phyloP scores from a whole-genome alignment of 2,888 invertebrate species.

The Thelaira solivaga region DNA sequence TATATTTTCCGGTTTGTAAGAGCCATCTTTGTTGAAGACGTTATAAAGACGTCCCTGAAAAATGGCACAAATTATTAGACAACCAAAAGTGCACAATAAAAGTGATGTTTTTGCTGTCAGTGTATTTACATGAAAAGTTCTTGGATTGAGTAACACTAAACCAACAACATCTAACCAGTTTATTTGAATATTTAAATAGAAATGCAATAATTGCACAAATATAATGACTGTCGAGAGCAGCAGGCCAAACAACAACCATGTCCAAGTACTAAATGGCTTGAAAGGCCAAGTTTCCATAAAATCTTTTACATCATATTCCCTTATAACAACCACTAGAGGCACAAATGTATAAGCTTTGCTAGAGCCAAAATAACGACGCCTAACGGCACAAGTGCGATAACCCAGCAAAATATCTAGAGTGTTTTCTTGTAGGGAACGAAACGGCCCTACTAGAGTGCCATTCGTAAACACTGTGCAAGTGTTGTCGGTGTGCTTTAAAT shows the following conservation, averaged over 20 bases:
- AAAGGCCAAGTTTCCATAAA: slow-evolving; percentile 22
- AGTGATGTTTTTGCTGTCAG: not conserved
- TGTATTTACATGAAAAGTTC: not conserved
- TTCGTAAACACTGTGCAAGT: slow-evolving; percentile 2
- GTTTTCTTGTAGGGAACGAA: slow-evolving; percentile 4
- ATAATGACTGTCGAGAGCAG: not conserved
- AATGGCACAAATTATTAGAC: slow-evolving; percentile 24
- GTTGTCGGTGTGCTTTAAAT: not conserved
- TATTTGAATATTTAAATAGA: not conserved
- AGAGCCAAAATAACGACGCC: slow-evolving; percentile 15
- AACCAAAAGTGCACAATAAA: slow-evolving; percentile 19
- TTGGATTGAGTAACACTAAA: slow-evolving; percentile 28
- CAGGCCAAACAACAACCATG: slow-evolving; percentile 18
- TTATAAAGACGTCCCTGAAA: slow-evolving; percentile 50
- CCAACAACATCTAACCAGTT: slow-evolving; percentile 52
- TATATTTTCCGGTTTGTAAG: not conserved
- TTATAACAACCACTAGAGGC: slow-evolving; percentile 34
- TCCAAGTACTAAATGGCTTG: not conserved
- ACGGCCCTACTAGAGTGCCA: slow-evolving; percentile 32
- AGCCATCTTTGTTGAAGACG: slow-evolving; percentile 22
- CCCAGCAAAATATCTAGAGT: slow-evolving; percentile 47
- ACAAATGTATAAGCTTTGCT: slow-evolving; percentile 29
- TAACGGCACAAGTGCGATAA: slow-evolving; percentile 23
- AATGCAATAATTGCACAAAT: not conserved
- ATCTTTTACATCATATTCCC: not conserved